These are phyloP conservation scores for Lochmaea capreae DNA, from an alignment of 2,888 invertebrate species.

Conservation along the genomic window DNA sequence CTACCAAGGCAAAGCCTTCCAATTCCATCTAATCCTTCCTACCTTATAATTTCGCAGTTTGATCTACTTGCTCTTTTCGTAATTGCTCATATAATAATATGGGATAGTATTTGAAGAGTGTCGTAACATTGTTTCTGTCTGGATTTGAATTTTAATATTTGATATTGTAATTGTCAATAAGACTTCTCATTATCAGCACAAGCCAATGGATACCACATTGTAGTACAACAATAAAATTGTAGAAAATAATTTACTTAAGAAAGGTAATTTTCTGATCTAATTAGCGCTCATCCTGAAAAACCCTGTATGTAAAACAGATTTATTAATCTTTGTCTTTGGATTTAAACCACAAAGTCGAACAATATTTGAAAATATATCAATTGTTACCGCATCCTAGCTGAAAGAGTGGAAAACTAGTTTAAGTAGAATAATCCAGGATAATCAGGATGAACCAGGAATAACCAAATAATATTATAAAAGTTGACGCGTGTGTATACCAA, in stretches of 20 bases:
- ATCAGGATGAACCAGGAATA: constrained; percentile 26
- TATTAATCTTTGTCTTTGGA: too few species aligned
- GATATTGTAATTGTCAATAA: too few species aligned
- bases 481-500: constrained; percentile 18
- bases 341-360: too few species aligned
- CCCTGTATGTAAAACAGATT: too few species aligned
- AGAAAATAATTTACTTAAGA: too few species aligned
- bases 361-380: neutral
- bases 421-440: constrained; percentile 23
- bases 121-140: neutral
- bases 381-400: neutral
- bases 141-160: neutral
- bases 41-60: constrained; percentile 7
- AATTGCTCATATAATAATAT: neutral
- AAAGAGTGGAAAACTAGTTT: neutral
- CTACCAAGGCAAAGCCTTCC: constrained; percentile 12
- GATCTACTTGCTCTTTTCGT: constrained; percentile 8
- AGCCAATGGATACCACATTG: too few species aligned
- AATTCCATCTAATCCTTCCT: constrained; percentile 10
- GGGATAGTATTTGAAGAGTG: neutral
- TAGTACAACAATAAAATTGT: too few species aligned
- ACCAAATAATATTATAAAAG: constrained; percentile 26
- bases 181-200: too few species aligned
- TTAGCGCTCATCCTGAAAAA: too few species aligned
- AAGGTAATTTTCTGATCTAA: too few species aligned